These are phyloP conservation scores for Xiphydria camelus DNA, from an alignment of 2,888 invertebrate genomes.

Conservation along the genomic window DNA sequence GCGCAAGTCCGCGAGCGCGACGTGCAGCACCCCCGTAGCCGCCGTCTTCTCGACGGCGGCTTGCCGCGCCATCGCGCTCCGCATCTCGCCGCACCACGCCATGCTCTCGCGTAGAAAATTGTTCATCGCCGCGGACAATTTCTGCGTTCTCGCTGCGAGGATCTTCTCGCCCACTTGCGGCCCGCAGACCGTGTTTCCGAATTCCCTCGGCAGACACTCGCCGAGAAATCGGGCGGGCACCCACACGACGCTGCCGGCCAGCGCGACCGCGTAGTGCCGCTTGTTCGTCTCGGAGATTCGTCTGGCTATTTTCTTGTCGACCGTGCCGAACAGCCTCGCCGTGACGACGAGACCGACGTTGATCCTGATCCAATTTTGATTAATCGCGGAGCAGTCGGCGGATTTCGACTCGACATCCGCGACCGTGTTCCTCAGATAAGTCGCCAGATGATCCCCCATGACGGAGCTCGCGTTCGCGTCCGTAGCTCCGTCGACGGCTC, in stretches of 20 bases:
- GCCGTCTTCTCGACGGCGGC: conserved; percentile 38
- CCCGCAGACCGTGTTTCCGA: conserved; percentile 33
- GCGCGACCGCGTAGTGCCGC: conserved; percentile 77
- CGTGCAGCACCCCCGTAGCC: too few relatives aligned
- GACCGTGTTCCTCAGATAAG: conserved; percentile 68
- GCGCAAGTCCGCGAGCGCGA: too few relatives aligned
- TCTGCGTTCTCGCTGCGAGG: conserved; percentile 36
- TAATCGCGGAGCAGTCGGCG: conserved; percentile 60
- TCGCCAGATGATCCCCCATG: conserved; percentile 68
- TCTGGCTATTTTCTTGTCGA: conserved; percentile 77
- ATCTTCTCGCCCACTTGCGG: conserved; percentile 47
- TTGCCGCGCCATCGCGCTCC: conserved; percentile 67
- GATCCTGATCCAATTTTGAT: conserved; percentile 66
- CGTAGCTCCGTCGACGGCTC: conserved; percentile 57
- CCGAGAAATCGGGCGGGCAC: conserved; percentile 81
- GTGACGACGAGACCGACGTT: conserved; percentile 72
- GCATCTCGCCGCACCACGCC: conserved; percentile 48
- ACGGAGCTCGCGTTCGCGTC: conserved; percentile 60
- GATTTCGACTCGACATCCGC: conserved; percentile 66
- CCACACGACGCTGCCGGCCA: conserved; percentile 83
- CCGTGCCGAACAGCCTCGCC: conserved; percentile 73
- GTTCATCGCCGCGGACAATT: conserved; percentile 35
- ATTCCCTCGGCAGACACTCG: conserved; percentile 63
- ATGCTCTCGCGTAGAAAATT: conserved; percentile 63
- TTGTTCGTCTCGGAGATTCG: conserved; percentile 75